phyloP scores from a whole-genome alignment of 2,888 invertebrate genomes.

The Schrankia costaestrigalis region DNA sequence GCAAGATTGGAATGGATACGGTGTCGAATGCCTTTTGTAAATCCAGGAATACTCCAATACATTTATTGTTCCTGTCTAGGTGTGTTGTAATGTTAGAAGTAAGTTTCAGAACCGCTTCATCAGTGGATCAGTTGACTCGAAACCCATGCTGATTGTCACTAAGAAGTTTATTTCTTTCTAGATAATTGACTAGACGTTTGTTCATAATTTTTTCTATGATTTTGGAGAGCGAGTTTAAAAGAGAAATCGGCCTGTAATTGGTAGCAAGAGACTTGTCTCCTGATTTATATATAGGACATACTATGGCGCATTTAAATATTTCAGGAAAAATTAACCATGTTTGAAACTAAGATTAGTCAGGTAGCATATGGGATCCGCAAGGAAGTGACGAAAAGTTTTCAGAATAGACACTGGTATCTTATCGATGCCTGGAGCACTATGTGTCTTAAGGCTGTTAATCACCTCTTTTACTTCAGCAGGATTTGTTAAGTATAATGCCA shows the following conservation, averaged over 20 bases:
- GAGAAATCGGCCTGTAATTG: constrained; percentile 1
- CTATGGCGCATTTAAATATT: background rate
- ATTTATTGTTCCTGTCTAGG: too few relatives aligned
- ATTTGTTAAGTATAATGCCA: background rate
- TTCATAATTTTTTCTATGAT: too few relatives aligned
- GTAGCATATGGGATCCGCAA: background rate
- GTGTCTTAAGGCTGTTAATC: background rate
- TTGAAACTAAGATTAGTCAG: background rate
- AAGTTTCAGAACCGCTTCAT: too few relatives aligned
- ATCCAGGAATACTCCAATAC: too few relatives aligned
- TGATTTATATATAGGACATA: background rate
- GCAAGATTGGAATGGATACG: too few relatives aligned
- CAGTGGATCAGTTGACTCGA: too few relatives aligned
- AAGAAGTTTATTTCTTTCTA: too few relatives aligned
- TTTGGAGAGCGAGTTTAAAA: too few relatives aligned
- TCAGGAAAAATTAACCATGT: background rate
- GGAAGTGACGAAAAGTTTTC: background rate
- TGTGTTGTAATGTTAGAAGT: too few relatives aligned
- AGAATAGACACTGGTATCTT: background rate
- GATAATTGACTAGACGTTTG: too few relatives aligned
- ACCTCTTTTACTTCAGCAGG: background rate
- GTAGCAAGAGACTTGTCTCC: background rate
- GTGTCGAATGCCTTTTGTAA: too few relatives aligned
- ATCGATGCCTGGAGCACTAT: background rate
- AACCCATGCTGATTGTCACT: too few relatives aligned